phyloP scores from a whole-genome alignment of 2,888 invertebrate genomes.

The Epirrhoe alternata region DNA sequence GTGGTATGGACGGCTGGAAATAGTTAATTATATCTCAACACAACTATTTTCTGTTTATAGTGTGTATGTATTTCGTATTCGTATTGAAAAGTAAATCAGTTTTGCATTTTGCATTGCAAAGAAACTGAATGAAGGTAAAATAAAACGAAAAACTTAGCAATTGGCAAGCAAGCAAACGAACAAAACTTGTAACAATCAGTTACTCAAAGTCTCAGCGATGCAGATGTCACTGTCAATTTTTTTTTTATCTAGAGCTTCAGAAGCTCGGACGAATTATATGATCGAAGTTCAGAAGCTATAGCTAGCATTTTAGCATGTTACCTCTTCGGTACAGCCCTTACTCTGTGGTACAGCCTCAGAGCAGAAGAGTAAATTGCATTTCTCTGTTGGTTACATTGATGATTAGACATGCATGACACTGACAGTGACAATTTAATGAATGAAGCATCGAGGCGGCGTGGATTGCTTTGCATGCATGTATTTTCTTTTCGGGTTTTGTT shows the following conservation, averaged over 20 bases:
- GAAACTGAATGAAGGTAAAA: no score
- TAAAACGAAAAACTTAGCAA: background rate
- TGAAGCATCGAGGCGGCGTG: background rate
- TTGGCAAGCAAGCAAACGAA: background rate
- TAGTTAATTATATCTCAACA: background rate
- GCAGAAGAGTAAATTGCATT: no score
- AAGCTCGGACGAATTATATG: no score
- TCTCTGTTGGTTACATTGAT: no score
- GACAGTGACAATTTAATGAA: background rate
- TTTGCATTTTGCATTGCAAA: no score
- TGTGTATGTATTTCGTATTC: background rate
- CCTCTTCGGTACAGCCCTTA: no score
- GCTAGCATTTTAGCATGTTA: no score
- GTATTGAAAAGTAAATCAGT: no score
- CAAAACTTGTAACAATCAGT: background rate
- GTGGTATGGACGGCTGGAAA: conserved; percentile 4
- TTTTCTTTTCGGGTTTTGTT: background rate
- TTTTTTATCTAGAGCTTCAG: no score
- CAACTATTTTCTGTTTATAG: background rate
- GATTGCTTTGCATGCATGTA: background rate
- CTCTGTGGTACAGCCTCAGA: no score
- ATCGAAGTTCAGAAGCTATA: no score
- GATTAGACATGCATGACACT: no score
- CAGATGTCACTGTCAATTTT: background rate
- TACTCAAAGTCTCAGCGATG: background rate